Evolutionary conservation across 2,888 invertebrate species (phyloP).

Genomic region (Volucella bombylans): DNA sequence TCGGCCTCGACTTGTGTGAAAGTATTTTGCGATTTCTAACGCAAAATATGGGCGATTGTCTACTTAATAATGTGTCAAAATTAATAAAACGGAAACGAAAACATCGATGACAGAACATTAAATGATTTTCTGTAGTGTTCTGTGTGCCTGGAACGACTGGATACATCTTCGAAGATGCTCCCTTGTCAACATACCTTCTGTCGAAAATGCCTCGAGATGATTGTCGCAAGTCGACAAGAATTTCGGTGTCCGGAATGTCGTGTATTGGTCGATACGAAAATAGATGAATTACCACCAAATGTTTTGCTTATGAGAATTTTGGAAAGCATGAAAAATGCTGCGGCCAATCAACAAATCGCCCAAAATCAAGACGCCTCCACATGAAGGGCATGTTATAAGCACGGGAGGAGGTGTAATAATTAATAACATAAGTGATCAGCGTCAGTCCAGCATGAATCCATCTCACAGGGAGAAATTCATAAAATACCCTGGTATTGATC

Average conservation of each 20-base stretch:
- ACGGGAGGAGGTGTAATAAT: constrained; percentile 34
- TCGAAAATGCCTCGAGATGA: constrained; percentile 95
- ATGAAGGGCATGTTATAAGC: constrained; percentile 35
- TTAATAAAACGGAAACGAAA: constrained; percentile 13
- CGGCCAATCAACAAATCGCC: constrained; percentile 68
- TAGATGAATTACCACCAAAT: constrained; percentile 96
- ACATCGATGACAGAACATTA: constrained; percentile 94
- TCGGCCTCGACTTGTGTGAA: constrained; percentile 48
- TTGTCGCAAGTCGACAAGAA: constrained; percentile 94
- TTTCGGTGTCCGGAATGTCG: constrained; percentile 96
- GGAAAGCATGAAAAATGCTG: constrained; percentile 83
- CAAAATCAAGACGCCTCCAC: constrained; percentile 25
- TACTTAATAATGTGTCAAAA: constrained; percentile 52
- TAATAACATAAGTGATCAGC: constrained; percentile 52
- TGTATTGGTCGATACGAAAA: constrained; percentile 90
- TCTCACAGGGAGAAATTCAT: constrained; percentile 60
- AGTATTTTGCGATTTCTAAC: constrained; percentile 37
- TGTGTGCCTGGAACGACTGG: constrained; percentile 95
- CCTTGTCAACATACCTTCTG: constrained; percentile 98
- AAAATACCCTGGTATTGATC: constrained; percentile 49
- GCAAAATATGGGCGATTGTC: constrained; percentile 15
- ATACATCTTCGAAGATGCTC: constrained; percentile 94
- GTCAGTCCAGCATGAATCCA: constrained; percentile 35
- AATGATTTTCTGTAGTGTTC: constrained; percentile 97
- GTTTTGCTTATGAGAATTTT: constrained; percentile 95